Evolutionary conservation across 2,797 vertebrate species (phyloP), one percentile per base, ranked within the genome.

Genomic region (Allobates femoralis): DNA sequence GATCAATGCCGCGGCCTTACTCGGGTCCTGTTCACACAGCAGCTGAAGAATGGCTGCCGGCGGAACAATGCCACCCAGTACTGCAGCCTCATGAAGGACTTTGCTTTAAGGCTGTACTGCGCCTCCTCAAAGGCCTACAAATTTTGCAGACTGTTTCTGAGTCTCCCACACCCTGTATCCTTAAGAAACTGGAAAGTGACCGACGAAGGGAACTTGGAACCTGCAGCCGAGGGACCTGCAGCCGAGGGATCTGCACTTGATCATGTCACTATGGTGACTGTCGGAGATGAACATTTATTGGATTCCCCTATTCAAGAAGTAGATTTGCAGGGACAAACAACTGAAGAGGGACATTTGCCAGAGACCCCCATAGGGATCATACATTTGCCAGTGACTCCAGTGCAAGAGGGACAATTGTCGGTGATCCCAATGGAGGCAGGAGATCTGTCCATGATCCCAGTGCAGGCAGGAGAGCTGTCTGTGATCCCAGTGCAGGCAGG

Each of bases 71-170:
- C 56, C n/a, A 58, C 71, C 28, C 81, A 83, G 67, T 83, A 83
- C 67, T 41, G 32, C 53, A 37, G 34, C 67, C 67, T 21, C 23
- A 56, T 83, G 67, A 83, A 83, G 34, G 81, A 83, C 14, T 83
- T 83, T 10, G 81, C 81, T 19, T 28, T 83, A 12, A 83, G 7
- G 3, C 50, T 83, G 32, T 83, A 83, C 12, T 37, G 28, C 3
- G 23, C 81, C 51, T 83, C 81, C 15, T 67, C 81, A 12, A 83
- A 83, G 67, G 81, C 81, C 10, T 83, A 83, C 51, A 83, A 83
- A 26, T 83, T 83, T 28, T 73, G 67, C 67, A 0, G 81, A 26
- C 51, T 83, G n/a, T 83, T 83, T 21, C 53, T 83, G 81, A 58
- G 51, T 14, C 67, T 83, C 37, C 81, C 81, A 1, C 81, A 83